Percentiles rank a stretch among this genome's conserved stretches.
Conservation (phyloP, 1,140 invertebrate species). For the Glossosoma conforme region DNA sequence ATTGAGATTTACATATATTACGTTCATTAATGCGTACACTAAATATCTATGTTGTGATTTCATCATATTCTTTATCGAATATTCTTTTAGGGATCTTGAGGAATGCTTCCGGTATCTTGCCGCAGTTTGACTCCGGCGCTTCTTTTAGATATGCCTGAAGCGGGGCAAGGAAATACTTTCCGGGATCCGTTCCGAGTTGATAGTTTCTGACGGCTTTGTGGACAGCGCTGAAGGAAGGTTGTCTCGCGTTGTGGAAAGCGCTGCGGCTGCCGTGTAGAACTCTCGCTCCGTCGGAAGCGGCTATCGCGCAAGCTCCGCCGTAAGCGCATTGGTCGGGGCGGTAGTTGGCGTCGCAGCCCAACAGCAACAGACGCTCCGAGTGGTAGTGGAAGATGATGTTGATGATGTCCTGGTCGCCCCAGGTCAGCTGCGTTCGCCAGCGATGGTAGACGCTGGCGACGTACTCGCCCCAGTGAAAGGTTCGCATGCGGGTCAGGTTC, state of each 20-base stretch:
- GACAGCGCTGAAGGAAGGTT: conserved; percentile 71
- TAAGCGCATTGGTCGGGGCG: conserved; percentile 95
- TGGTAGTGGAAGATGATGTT: conserved; percentile 93
- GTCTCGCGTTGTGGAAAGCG: conserved; percentile 78
- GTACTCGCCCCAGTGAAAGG: conserved; percentile 79
- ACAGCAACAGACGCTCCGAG: conserved; percentile 74
- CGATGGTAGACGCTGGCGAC: conserved; percentile 79
- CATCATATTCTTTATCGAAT: conserved; percentile 6
- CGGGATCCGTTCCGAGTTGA: conserved; percentile 26
- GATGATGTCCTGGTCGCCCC: conserved; percentile 97
- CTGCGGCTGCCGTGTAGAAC: conserved; percentile 86
- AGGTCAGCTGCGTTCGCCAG: conserved; percentile 83
- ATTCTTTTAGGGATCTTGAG: conserved; percentile 20
- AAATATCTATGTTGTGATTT: neutral
- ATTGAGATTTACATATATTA: no score
- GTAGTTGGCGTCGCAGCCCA: conserved; percentile 87
- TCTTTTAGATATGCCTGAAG: conserved; percentile 13
- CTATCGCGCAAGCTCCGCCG: conserved; percentile 73
- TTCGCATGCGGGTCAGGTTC: conserved; percentile 89
- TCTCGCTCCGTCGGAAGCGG: conserved; percentile 69
- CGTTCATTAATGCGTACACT: no score
- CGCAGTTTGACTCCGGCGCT: conserved; percentile 28
- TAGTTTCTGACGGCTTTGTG: conserved; percentile 22
- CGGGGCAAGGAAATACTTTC: conserved; percentile 20
- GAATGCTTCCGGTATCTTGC: conserved; percentile 22